Base-by-base conservation (phyloP, 2,888 invertebrate species). In the Tetheella fluctuosa region DNA sequence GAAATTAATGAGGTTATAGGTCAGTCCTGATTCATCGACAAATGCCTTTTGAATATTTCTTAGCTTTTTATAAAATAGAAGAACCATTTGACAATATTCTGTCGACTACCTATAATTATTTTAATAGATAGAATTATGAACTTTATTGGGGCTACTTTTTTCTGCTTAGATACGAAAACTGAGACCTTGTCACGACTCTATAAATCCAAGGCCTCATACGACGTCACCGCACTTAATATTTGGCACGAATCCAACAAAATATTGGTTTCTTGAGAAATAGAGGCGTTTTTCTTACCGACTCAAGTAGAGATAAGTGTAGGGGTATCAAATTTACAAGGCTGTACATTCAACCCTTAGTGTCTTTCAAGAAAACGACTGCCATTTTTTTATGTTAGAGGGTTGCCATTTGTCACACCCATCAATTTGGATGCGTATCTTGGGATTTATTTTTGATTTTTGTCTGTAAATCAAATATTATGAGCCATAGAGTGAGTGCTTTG, bases 201-300 rank as follows among this genome's bases (percentile, higher is more conserved):
- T 48, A 20, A 48, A 48, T 48, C 48, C 48, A 48, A 48, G 48
- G 48, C 48, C 48, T 20, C 20, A n/a, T n/a, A n/a, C 5, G 6
- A 39, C 39, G 39, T 39, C n/a, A 20, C 10, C 20, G 0, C 55
- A 20, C 55, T 55, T 5, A 20, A 55, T 23, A 55, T 55, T 34
- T 34, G 55, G 55, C 58, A 34, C 62, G 48, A 48, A 58, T 64
- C 69, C 69, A 69, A 64, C 20, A 23, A 23, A 55, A 34, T 34
- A 34, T 34, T 20, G 55, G 34, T 34, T 34, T 55, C 34, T 13
- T 34, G 8, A 23, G 20, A 30, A 34, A 54, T 12, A 30, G 54
- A 17, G 39, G 39, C 39, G 42, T 17, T 48, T 54, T 54, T 54
- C 54, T 17, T 30, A 30, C 37, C 34, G 10, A 48, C 55, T 55